Evolutionary conservation across 2,797 vertebrate genomes (phyloP), one percentile per base, ranked within the genome.

Genomic region (Silurus aristotelis): DNA sequence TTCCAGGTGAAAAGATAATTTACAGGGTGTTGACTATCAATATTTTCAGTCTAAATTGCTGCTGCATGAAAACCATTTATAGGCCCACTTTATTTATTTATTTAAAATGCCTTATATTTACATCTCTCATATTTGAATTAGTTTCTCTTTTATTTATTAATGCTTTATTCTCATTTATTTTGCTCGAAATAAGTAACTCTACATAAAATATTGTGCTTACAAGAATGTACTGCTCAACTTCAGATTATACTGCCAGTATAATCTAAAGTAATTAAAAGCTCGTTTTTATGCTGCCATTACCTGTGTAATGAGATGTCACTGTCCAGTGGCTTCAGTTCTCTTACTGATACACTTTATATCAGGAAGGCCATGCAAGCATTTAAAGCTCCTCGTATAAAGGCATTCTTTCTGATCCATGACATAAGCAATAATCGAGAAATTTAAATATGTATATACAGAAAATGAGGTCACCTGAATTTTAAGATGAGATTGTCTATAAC

Each of bases 301-400:
- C 46, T 15, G 43, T 67, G 63, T 56, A 81, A 81, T 81, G 79
- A 81, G 79, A 81, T 81, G n/a, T 67, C 46, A 68, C 63, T 66
- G 46, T 55, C 63, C n/a, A 27, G 12, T 80, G 78, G 63, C 22
- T 80, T 80, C n/a, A 27, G 38, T 55, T 81, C 46, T 48, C 12
- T 46, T 38, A 46, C 31, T 80, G 63, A 67, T 52, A 81, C 6
- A 7, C 61, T 81, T 81, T 67, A 67, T 55, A 81, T 20, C 46
- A 66, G 9, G 4, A 15, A 81, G 25, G 17, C 46, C n/a, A 52
- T 55, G n/a, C 27, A 66, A 14, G 14, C 60, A 14, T 27, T 81
- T 55, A 31, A 25, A 31, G 52, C 25, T 17, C 73, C 52, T 31
- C 46, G 14, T 52, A 31, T 31, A 76, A 56, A 56, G 7, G 14